These are phyloP conservation scores for Polydrusus cervinus DNA, from an alignment of 2,888 invertebrate species.

Conservation along the genomic window DNA sequence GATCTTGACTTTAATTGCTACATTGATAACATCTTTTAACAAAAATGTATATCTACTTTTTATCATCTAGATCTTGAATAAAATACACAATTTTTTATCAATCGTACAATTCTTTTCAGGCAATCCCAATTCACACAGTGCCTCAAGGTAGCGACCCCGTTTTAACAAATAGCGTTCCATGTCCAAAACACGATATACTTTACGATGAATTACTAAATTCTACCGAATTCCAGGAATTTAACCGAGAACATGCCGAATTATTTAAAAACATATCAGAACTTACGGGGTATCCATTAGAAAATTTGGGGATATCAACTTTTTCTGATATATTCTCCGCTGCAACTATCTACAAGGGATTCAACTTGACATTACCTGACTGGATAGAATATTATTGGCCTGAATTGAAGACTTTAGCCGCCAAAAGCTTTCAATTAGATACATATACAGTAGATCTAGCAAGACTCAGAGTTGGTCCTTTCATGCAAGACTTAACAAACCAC, in stretches of 20 bases:
- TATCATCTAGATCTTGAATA: too few species aligned
- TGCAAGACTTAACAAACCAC: conserved; percentile 79
- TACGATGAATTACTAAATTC: conserved; percentile 43
- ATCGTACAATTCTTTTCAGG: conserved; percentile 27
- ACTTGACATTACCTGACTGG: conserved; percentile 69
- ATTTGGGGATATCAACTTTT: too few species aligned
- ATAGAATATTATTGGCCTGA: conserved; percentile 74
- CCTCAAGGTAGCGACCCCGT: conserved; percentile 38
- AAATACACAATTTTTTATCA: too few species aligned
- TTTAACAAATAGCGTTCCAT: conserved; percentile 31
- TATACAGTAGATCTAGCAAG: conserved; percentile 76
- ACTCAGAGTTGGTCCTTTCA: conserved; percentile 77
- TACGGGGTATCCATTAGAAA: too few species aligned
- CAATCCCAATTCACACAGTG: conserved; percentile 49
- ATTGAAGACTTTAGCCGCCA: conserved; percentile 76
- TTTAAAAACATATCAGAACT: too few species aligned
- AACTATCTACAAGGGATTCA: conserved; percentile 79
- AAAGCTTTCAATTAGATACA: conserved; percentile 75
- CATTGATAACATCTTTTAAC: too few species aligned
- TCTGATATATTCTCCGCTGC: conserved; percentile 71
- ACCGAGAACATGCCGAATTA: background rate
- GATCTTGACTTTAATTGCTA: too few species aligned
- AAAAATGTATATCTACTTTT: too few species aligned
- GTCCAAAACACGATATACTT: conserved; percentile 42
- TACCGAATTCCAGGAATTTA: conserved; percentile 57